A percentile compares a stretch with the other conserved stretches of the same genome.
Evolutionary conservation across 2,113 vertebrate species (phyloP).

Genomic region (Stercorarius parasiticus): DNA sequence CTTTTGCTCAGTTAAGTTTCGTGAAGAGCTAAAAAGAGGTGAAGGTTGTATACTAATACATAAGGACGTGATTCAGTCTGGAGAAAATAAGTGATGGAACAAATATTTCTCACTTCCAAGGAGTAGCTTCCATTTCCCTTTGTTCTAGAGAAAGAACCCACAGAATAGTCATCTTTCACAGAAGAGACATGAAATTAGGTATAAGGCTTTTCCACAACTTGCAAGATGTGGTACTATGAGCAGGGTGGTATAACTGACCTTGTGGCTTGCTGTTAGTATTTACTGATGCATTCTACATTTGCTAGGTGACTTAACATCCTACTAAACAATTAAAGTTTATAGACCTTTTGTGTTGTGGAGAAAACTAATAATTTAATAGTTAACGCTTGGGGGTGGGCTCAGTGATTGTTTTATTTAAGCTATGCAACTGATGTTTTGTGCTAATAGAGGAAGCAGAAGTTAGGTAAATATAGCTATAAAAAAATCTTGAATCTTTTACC

Average conservation of each 20-base stretch:
- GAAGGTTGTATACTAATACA: neutral
- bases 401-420: neutral
- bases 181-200: neutral
- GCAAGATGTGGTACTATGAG: neutral
- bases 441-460: neutral
- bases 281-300: neutral
- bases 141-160: neutral
- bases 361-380: neutral
- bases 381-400: neutral
- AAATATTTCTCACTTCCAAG: conserved; percentile 11
- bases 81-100: conserved; percentile 9
- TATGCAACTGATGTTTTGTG: neutral
- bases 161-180: neutral
- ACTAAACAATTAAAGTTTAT: neutral
- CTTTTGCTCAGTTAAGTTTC: neutral
- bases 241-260: neutral
- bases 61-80: neutral
- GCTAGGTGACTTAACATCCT: neutral
- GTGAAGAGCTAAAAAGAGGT: conserved; percentile 19
- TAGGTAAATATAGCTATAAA: neutral
- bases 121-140: neutral
- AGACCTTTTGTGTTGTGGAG: neutral
- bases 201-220: rapidly evolving
- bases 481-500: neutral
- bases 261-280: neutral